These are phyloP conservation scores for Lasioglossum vierecki DNA, from an alignment of 2,888 invertebrate genomes.

Conservation along the genomic window DNA sequence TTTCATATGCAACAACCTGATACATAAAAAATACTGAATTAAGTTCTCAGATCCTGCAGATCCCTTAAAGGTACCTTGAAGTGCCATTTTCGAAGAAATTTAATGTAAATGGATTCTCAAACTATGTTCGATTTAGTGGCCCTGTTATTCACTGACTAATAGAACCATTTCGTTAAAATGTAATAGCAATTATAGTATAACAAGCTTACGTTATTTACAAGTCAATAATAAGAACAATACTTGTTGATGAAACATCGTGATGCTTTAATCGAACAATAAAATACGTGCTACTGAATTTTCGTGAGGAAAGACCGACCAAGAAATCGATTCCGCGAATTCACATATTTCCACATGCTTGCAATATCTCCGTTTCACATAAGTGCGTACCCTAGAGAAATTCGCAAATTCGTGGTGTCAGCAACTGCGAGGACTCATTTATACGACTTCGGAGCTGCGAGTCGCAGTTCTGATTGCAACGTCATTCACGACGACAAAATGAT, in stretches of 20 bases:
- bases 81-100: background rate
- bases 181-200: background rate
- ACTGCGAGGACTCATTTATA: conserved; percentile 37
- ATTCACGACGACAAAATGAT: conserved; percentile 30
- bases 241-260: background rate
- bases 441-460: background rate
- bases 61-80: background rate
- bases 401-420: conserved; percentile 54
- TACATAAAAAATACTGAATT: background rate
- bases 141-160: background rate
- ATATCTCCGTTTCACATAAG: conserved; percentile 37
- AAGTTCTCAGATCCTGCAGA: background rate
- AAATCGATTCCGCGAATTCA: conserved; percentile 12
- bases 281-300: background rate
- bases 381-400: conserved; percentile 28
- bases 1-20: too few species aligned
- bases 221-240: background rate
- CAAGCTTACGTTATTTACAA: background rate
- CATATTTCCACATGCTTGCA: background rate
- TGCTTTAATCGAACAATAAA: background rate
- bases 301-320: conserved; percentile 17
- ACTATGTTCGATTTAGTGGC: background rate
- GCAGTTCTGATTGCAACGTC: conserved; percentile 40
- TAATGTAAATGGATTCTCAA: background rate
- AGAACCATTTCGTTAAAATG: background rate